Percentiles rank a stretch among this genome's conserved stretches.
phyloP scores from a whole-genome alignment of 2,797 vertebrate genomes.

The Amphiprion clarkii region DNA sequence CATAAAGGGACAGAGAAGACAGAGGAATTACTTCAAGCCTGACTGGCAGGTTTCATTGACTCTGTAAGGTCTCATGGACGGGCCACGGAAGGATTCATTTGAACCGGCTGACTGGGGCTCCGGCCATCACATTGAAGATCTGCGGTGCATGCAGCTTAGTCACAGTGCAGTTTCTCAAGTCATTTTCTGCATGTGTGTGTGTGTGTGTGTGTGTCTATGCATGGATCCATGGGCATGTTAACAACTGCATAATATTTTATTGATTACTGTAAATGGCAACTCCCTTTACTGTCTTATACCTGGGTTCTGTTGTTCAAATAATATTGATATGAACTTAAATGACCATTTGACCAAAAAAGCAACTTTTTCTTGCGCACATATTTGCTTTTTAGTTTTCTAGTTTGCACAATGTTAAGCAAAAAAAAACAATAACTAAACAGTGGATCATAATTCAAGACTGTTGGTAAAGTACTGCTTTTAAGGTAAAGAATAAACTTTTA shows the following conservation, averaged over 20 bases:
- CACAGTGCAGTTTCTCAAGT: constrained; percentile 7
- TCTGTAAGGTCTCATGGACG: constrained; percentile 37
- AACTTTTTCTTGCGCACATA: too few species aligned
- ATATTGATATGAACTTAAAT: too few species aligned
- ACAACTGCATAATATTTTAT: constrained; percentile 15
- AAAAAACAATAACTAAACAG: too few species aligned
- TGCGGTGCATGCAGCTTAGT: constrained; percentile 6
- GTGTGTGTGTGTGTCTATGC: neutral
- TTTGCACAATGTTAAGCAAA: neutral
- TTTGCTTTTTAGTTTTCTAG: neutral
- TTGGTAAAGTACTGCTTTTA: neutral
- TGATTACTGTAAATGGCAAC: constrained; percentile 8
- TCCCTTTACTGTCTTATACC: neutral
- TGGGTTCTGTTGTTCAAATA: neutral
- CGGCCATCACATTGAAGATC: constrained; percentile 54
- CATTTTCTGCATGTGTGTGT: neutral
- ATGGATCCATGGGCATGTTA: constrained; percentile 4
- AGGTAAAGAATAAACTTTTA: neutral
- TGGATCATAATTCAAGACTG: neutral
- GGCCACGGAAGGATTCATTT: constrained; percentile 43
- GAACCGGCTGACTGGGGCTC: constrained; percentile 40
- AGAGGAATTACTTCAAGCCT: constrained; percentile 49
- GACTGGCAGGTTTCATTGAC: constrained; percentile 60
- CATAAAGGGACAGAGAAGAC: constrained; percentile 35
- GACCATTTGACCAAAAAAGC: too few species aligned